Conservation (phyloP, 2,888 invertebrate genomes). For the Trissolcus japonicus region DNA sequence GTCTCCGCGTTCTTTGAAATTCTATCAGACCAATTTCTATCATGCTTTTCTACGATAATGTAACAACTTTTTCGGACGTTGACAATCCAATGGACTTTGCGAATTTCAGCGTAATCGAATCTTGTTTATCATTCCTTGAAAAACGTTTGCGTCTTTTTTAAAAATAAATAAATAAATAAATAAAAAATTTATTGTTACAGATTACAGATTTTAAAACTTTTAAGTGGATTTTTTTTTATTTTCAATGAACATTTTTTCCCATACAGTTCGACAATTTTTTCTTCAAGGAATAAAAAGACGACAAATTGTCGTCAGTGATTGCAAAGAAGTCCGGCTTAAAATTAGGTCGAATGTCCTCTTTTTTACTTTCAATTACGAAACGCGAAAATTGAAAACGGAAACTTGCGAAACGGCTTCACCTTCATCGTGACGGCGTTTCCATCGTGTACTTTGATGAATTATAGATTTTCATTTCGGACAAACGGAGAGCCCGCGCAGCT, state of each 20-base stretch:
- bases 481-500: constrained; percentile 56
- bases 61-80: constrained; percentile 34
- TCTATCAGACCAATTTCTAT: constrained; percentile 45
- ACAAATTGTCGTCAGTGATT: background rate
- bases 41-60: constrained; percentile 44
- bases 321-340: constrained; percentile 4
- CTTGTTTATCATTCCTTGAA: background rate
- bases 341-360: constrained; percentile 43
- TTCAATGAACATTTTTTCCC: background rate
- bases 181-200: too few species aligned
- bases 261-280: background rate
- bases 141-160: background rate
- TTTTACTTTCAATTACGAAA: constrained; percentile 47
- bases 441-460: constrained; percentile 47
- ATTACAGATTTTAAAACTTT: too few species aligned
- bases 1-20: constrained; percentile 43
- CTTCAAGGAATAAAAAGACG: background rate
- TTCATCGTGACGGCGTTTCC: constrained; percentile 15
- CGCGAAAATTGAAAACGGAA: constrained; percentile 48
- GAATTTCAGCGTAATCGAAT: constrained; percentile 32
- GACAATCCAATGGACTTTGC: constrained; percentile 24
- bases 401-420: constrained; percentile 42
- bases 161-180: too few species aligned
- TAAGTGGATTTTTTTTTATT: background rate
- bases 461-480: constrained; percentile 54